Evolutionary conservation across 2,888 invertebrate genomes (phyloP), one percentile per base, ranked within the genome.

Genomic region (Parapristionchus giblindavisi): DNA sequence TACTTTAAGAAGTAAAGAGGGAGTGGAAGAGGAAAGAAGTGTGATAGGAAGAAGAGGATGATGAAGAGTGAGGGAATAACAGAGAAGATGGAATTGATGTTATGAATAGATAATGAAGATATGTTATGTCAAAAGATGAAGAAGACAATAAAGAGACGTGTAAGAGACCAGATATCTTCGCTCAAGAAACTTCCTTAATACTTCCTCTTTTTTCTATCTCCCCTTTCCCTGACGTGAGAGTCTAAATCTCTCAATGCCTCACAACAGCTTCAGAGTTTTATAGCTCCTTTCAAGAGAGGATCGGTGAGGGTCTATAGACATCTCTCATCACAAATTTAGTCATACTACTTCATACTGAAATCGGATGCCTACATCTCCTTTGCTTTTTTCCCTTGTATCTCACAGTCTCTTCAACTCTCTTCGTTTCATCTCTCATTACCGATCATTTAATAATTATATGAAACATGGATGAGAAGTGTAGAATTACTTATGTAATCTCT

Each of bases 61-160:
- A 32, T 8, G 40, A 60, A 73, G 40, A 36, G 43, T 14, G 75
- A 75, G 34, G 29, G 32, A 36, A 51, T 54, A 56, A 52, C 32
- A 34, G 34, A 54, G 38, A 58, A 68, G 66, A 66, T 54, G 54
- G 40, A 65, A 38, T 24, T 24, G 76, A 68, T 14, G 43, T 17
- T 14, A 60, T 60, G 34, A 60, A 60, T 60, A 14, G 36, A 17
- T 11, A 60, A 60, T 60, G 14, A 1, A 60, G 36, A 36, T n/a
- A n/a, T n/a, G n/a, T n/a, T n/a, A n/a, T n/a, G 65, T 72, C 58
- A 43, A 75, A 75, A 38, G 27, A 34, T 21, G 54, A 24, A 70
- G 66, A 60, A 66, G 58, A 36, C 17, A 38, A 70, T 34, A 66
- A 48, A 43, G 43, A 43, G 43, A n/a, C n/a, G n/a, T n/a, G n/a